Evolutionary conservation across 2,888 invertebrate species (phyloP), one percentile per base, ranked within the genome.

Genomic region (Eupithecia centaureata): DNA sequence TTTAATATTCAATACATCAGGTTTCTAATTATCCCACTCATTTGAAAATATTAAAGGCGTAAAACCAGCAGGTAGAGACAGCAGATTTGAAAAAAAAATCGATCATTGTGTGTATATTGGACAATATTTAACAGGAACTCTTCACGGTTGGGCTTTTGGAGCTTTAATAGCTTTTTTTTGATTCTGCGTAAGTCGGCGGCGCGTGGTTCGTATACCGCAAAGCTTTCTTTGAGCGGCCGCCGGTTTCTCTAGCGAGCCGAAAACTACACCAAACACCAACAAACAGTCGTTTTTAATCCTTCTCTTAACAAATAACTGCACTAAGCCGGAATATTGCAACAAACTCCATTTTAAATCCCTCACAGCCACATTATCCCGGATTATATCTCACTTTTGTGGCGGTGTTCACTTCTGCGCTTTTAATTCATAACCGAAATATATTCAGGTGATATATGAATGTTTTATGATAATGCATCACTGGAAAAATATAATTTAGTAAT

Each of bases 311-410:
- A 86, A 85, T 83, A 86, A 85, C 82, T 83, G 84, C 87, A 89
- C 86, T 81, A 77, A 85, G 83, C 84, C 89, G 89, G 85, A 87
- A 86, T 86, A 83, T 86, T 81, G 82, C 82, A 85, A 86, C 88
- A 91, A 88, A 90, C 88, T 85, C 87, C 84, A 84, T 83, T 82
- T 86, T 83, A 85, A 88, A 90, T 86, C 87, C 86, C 77, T 79
- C 74, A 76, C 87, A 88, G 88, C 88, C 88, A 87, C 83, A 86
- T 87, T 85, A 89, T 81, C 85, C 82, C 79, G 86, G 90, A 90
- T 92, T 90, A 90, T 85, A 89, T 84, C 81, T 77, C 82, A 82
- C 85, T 88, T 88, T 89, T 91, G 87, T 88, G 81, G 81, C 82
- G 82, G 82, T 85, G 86, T 76, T 87, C 87, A 86, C 83, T 88